These are phyloP conservation scores for Enteromius paludinosus DNA, from an alignment of 2,797 vertebrate genomes.

Conservation along the genomic window DNA sequence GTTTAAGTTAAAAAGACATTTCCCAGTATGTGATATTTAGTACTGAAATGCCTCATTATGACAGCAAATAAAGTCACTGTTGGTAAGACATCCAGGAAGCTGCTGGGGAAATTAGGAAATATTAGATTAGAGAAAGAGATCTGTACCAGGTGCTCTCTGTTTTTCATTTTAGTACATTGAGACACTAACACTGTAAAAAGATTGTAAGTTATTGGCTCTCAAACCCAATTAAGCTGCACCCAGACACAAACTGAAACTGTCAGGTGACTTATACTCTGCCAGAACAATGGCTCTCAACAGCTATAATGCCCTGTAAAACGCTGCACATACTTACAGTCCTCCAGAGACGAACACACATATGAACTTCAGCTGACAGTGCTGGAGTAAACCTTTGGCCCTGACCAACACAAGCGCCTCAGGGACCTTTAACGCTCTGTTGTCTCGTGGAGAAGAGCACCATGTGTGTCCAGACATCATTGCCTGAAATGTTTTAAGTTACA, in stretches of 20 bases:
- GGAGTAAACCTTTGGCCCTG: constrained; percentile 9
- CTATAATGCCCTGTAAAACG: not conserved
- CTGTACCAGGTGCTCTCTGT: not conserved
- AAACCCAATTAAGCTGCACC: not conserved
- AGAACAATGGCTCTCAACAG: not conserved
- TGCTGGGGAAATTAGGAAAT: not conserved
- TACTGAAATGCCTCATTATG: not conserved
- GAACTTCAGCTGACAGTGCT: not conserved
- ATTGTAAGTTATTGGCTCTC: not conserved
- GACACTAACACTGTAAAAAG: not conserved
- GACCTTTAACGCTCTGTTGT: constrained; percentile 26
- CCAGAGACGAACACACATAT: constrained; percentile 11
- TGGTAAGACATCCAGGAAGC: not conserved
- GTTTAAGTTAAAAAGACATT: not conserved
- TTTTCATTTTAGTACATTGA: not conserved
- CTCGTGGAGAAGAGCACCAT: not conserved
- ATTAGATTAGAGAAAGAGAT: not conserved
- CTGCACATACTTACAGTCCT: not conserved
- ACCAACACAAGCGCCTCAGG: constrained; percentile 5
- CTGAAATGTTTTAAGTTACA: constrained; percentile 69
- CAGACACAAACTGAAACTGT: not conserved
- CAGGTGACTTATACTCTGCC: not conserved
- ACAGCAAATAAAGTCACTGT: not conserved
- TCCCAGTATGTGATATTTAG: not conserved
- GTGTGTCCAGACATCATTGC: constrained; percentile 64